Base-by-base conservation (phyloP, 2,888 invertebrate species). In the Cheilosia scutellata region DNA sequence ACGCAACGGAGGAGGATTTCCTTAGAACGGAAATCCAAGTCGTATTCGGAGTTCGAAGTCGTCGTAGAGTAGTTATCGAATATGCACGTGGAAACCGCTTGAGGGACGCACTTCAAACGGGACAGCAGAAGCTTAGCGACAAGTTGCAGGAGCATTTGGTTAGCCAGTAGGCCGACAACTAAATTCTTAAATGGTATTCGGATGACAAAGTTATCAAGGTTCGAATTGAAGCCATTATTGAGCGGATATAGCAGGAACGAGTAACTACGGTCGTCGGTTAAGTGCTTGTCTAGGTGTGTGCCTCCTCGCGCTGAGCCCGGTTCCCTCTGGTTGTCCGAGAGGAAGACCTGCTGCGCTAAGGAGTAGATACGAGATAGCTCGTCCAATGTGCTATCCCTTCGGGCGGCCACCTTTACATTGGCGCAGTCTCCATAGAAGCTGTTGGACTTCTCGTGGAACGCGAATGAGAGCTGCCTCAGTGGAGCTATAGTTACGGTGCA, bases 381-480 rank as follows among this genome's bases (percentile, higher is more conserved):
- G 87, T 96, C 95, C 11, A 96, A 94, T 1, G 96, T 96, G 90
- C 97, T 97, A 91, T 98, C 98, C 79, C 96, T 95, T 58, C 98
- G 94, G 0, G 98, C 98, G 1, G 98, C 98, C 6, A 98, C 98
- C 94, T 98, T 98, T 0, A 98, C 98, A 79, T 97, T 97, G 9
- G 96, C 97, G 88, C 96, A 93, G 92, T 98, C 98, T 0, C 98
- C 98, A 91, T 98, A 98, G 92, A 98, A 98, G 90, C 98, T 98
- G 89, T 97, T 97, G 0, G 98, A 98, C 90, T 97, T 96, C 89
- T 96, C 95, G 89, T 97, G 96, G 91, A 98, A 99, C 44, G 97
- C 97, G 89, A 96, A 95, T 76, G 97, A 97, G 47, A 99, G 93
- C 92, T 97, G 97, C 87, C 97, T 96, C 71, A 98, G 92, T 42